A percentile compares a stretch with the other conserved stretches of the same genome.
phyloP scores from a whole-genome alignment of 2,797 vertebrate species.

The Merluccius polli region DNA sequence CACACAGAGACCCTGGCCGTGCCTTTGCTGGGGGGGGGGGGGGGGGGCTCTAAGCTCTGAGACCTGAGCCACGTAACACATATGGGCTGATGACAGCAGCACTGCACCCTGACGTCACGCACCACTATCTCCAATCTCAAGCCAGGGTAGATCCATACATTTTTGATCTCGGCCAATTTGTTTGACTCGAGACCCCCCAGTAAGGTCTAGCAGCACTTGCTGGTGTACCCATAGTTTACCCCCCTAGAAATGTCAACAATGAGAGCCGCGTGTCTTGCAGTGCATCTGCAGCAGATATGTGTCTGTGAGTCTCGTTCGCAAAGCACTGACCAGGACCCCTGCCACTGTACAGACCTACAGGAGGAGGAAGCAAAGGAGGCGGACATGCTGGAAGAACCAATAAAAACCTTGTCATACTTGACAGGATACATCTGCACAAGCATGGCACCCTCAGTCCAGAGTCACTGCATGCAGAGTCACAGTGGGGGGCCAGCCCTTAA shows the following conservation, averaged over 20 bases:
- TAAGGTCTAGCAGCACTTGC: not conserved
- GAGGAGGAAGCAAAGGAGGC: conserved; percentile 78
- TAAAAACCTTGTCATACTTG: conserved; percentile 75
- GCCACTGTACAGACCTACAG: conserved; percentile 51
- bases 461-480: conserved; percentile 78
- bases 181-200: not conserved
- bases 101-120: conserved; percentile 29
- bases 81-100: conserved; percentile 53
- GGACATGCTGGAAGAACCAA: conserved; percentile 68
- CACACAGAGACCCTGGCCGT: conserved; percentile 59
- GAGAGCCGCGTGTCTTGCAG: conserved; percentile 30
- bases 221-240: not conserved
- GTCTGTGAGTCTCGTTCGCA: conserved; percentile 47
- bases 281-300: conserved; percentile 59
- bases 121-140: not conserved
- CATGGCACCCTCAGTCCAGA: conserved; percentile 76
- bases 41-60: conserved; percentile 20
- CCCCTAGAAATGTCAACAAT: not conserved
- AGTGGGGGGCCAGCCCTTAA: conserved; percentile 65
- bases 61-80: conserved; percentile 51
- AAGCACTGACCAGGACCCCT: conserved; percentile 63
- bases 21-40: conserved; percentile 48
- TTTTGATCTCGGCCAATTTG: not conserved
- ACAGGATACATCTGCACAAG: conserved; percentile 72
- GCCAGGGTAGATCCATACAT: not conserved